Conservation (phyloP, 2,888 invertebrate species). For the Drosophila glabriapex region DNA sequence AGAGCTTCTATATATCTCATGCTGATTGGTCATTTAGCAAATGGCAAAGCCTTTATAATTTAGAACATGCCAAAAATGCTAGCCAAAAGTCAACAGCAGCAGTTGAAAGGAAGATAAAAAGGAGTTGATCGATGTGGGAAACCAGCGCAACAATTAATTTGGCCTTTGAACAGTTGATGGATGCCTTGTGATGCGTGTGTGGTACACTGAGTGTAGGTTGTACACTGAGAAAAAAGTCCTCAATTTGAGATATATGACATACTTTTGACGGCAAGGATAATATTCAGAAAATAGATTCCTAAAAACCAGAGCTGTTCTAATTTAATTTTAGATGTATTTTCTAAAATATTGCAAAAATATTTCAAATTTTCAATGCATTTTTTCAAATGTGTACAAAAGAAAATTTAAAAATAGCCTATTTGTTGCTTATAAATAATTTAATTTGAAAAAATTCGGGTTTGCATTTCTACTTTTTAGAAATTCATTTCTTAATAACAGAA, state of each 20-base stretch:
- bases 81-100: constrained; percentile 19
- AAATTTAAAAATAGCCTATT: too few relatives aligned
- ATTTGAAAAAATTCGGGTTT: background rate
- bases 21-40: constrained; percentile 1
- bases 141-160: constrained; percentile 56
- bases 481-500: background rate
- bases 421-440: too few relatives aligned
- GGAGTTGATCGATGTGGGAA: constrained; percentile 4
- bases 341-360: background rate
- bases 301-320: background rate
- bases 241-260: background rate
- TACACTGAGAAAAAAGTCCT: background rate
- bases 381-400: too few relatives aligned
- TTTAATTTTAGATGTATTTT: background rate
- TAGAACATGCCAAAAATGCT: constrained; percentile 4
- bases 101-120: constrained; percentile 12
- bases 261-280: background rate
- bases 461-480: background rate
- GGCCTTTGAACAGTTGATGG: constrained; percentile 38
- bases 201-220: background rate
- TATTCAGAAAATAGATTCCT: background rate
- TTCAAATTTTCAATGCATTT: too few relatives aligned
- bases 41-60: background rate
- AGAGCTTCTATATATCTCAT: background rate
- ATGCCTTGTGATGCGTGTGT: constrained; percentile 4